phyloP scores from a whole-genome alignment of 2,113 vertebrate genomes.

The Lophura nycthemera region DNA sequence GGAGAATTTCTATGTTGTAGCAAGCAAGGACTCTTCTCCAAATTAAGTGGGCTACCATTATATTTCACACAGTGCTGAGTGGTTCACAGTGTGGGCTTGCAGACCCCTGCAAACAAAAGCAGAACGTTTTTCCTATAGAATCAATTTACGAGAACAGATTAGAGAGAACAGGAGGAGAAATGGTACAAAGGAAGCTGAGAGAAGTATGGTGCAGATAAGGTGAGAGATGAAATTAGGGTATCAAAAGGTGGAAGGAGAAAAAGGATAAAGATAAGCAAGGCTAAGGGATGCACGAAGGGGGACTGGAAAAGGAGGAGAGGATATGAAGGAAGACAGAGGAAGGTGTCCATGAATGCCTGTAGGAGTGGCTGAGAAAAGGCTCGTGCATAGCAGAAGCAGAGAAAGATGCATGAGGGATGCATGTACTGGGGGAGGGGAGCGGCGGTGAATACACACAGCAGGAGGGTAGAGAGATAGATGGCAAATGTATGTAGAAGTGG shows the following conservation, averaged over 20 bases:
- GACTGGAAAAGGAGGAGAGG: background rate
- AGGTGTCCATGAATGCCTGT: background rate
- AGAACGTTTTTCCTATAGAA: constrained; percentile 24
- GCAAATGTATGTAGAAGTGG: constrained; percentile 38
- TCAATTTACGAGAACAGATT: constrained; percentile 26
- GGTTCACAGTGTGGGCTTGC: background rate
- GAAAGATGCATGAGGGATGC: constrained; percentile 30
- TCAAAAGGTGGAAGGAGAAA: background rate
- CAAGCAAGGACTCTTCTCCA: background rate
- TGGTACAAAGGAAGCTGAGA: background rate
- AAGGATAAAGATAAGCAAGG: background rate
- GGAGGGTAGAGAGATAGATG: constrained; percentile 44
- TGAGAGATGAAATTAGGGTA: constrained; percentile 11
- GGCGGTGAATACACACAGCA: constrained; percentile 48
- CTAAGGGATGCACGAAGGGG: background rate
- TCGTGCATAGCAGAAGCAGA: background rate
- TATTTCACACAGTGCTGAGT: background rate
- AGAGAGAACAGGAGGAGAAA: constrained; percentile 33
- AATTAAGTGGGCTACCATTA: background rate
- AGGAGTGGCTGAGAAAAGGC: constrained; percentile 43
- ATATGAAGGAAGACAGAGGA: background rate
- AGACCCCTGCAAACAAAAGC: background rate
- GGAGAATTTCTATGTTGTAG: background rate
- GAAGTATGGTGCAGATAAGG: background rate
- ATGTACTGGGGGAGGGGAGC: constrained; percentile 26